Evolutionary conservation across 2,113 vertebrate genomes (phyloP).

Genomic region (Festucalex cinctus): DNA sequence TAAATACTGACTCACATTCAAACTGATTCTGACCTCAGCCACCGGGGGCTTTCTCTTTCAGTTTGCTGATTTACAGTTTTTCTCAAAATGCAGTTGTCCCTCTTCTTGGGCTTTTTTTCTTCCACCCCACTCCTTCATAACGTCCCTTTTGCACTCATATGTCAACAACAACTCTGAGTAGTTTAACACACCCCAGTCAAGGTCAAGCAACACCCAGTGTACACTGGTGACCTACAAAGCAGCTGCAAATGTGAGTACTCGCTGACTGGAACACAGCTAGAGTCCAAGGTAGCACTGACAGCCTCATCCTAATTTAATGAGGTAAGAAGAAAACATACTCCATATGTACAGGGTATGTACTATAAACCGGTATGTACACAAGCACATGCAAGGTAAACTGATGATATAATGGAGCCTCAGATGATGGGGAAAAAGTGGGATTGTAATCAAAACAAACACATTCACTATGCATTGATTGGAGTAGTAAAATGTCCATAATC

Average conservation of each 20-base stretch:
- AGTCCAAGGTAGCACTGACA: constrained; percentile 24
- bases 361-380: neutral
- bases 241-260: constrained; percentile 35
- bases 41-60: constrained; percentile 5
- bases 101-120: constrained; percentile 1
- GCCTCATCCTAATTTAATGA: constrained; percentile 6
- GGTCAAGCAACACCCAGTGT: constrained; percentile 55
- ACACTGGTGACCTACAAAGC: constrained; percentile 42
- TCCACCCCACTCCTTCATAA: constrained; percentile 5
- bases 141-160: constrained; percentile 25
- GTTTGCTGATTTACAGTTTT: constrained; percentile 4
- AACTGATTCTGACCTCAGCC: constrained; percentile 12
- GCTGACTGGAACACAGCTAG: neutral
- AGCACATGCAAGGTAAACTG: constrained; percentile 23
- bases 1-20: constrained; percentile 1
- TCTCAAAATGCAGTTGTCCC: neutral
- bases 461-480: constrained; percentile 26
- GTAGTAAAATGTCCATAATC: constrained; percentile 15
- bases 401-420: constrained; percentile 29
- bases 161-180: constrained; percentile 41
- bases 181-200: constrained; percentile 55
- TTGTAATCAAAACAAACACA: constrained; percentile 33
- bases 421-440: constrained; percentile 11
- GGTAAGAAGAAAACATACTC: neutral
- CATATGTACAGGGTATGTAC: neutral